Evolutionary conservation across 2,113 vertebrate species (phyloP), one percentile per base, ranked within the genome.

Genomic region (Cromileptes altivelis): DNA sequence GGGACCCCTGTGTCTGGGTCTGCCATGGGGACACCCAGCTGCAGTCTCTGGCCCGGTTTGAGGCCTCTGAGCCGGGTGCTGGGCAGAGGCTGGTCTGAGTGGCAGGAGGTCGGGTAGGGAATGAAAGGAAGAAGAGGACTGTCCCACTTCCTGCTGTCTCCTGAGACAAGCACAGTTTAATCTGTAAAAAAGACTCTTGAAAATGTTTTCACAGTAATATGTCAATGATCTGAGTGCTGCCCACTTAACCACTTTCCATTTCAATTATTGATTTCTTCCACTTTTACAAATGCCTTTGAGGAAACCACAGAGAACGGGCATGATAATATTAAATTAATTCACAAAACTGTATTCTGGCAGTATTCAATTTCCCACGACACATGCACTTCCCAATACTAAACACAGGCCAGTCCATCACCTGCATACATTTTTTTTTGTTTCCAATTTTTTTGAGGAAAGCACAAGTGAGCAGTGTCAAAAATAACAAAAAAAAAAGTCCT

Each of bases 1-100:
- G 97, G 94, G 4, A 97, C 88, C 25, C 96, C 96, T 0, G 95
- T 97, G 10, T 64, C 81, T 0, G 95, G 95, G 78, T 99, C 97
- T 6, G 90, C 88, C 97, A 97, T 97, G 49, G 96, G 92, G 47
- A 90, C 94, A 23, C 97, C 97, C 9, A 94, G 93, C 63, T 71
- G 85, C 52, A 96, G 94, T 0, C 92, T 90, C 75, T 95, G 96
- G 15, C 93, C 93, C 0, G 92, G 92, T 58, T 93, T 90, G 57
- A 98, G 94, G 69, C 85, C 80, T 56, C 94, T 94, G 45, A 97
- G 91, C 11, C 70, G 74, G 4, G 84, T 91, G 75, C 85, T 90
- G 61, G 92, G 71, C 0, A 95, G 94, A 33, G 93, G 91, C 30
- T 84, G 87, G 49, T 93, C 93, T 2, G 96, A 94, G 77, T 65